Percentiles rank a stretch among this genome's conserved stretches.
Evolutionary conservation across 2,888 invertebrate species (phyloP).

Genomic region (Miltochrista miniata): DNA sequence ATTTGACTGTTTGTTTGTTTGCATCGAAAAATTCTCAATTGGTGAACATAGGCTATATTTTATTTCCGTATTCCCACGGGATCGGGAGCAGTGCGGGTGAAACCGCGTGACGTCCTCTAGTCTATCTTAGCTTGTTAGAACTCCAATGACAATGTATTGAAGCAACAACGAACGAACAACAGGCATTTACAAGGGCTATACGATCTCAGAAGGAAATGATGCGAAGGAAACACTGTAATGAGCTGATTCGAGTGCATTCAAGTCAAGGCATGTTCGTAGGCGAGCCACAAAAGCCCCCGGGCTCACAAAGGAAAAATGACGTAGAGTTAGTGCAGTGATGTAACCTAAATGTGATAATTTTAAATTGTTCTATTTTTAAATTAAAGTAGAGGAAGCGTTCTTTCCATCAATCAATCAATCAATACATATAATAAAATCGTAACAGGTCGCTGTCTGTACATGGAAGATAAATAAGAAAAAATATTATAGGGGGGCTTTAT

Average conservation of each 20-base stretch:
- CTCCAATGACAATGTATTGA: constrained; percentile 29
- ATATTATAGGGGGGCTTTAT: no score
- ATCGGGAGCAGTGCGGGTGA: no score
- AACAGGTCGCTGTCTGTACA: no score
- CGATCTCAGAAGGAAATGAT: constrained; percentile 65
- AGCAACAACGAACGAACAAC: constrained; percentile 47
- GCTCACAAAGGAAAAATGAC: constrained; percentile 61
- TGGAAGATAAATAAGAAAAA: no score
- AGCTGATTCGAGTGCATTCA: constrained; percentile 63
- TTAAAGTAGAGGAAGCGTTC: no score
- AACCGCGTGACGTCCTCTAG: no score
- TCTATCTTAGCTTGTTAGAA: constrained; percentile 14
- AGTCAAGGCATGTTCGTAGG: constrained; percentile 46
- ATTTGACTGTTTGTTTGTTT: no score
- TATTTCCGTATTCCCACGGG: no score
- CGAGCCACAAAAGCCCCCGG: constrained; percentile 47
- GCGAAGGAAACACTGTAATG: constrained; percentile 65
- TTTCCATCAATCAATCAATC: no score
- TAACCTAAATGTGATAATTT: constrained; percentile 23
- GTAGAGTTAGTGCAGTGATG: constrained; percentile 21
- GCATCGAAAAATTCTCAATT: no score
- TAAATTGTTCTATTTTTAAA: constrained; percentile 2
- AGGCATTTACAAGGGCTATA: constrained; percentile 42
- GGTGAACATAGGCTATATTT: no score
- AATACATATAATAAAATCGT: no score